These are phyloP conservation scores for Porites cylindrica DNA, from an alignment of 92 coral and sea anemone genomes.

Conservation along the genomic window DNA sequence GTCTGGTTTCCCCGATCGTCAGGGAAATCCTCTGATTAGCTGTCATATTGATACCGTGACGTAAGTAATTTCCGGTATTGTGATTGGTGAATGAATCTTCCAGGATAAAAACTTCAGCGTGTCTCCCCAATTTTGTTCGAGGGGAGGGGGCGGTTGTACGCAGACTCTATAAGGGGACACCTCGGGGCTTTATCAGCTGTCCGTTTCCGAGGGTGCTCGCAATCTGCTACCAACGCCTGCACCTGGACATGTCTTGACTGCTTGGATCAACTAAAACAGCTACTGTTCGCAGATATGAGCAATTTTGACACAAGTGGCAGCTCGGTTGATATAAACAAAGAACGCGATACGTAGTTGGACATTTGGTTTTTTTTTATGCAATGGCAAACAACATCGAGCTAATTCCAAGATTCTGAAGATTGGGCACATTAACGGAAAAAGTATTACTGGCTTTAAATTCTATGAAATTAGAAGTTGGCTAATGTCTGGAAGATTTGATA, in stretches of 20 bases:
- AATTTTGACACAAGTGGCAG: slow-evolving; percentile 37
- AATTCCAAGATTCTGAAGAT: slow-evolving; percentile 21
- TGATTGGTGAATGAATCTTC: too few relatives aligned
- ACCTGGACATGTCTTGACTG: slow-evolving; percentile 51
- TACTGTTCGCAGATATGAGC: slow-evolving; percentile 43
- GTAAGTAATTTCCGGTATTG: too few relatives aligned
- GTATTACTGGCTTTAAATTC: slow-evolving; percentile 43
- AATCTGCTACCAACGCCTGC: not conserved
- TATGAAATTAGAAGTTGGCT: slow-evolving; percentile 30
- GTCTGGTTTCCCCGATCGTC: too few relatives aligned
- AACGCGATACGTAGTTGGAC: slow-evolving; percentile 7
- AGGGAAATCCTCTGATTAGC: too few relatives aligned
- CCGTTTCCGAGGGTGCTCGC: not conserved
- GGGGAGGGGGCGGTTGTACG: too few relatives aligned
- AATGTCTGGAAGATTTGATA: slow-evolving; percentile 38
- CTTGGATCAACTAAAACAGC: slow-evolving; percentile 47
- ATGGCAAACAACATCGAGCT: slow-evolving; percentile 19
- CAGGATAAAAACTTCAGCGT: too few relatives aligned
- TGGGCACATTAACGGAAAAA: slow-evolving; percentile 44
- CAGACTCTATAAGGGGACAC: too few relatives aligned
- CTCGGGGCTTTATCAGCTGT: too few relatives aligned
- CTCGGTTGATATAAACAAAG: slow-evolving; percentile 9
- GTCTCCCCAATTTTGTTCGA: too few relatives aligned
- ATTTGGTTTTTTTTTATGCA: slow-evolving; percentile 20
- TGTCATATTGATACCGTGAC: too few relatives aligned